phyloP scores from a whole-genome alignment of 2,113 vertebrate species.

The Natator depressus region DNA sequence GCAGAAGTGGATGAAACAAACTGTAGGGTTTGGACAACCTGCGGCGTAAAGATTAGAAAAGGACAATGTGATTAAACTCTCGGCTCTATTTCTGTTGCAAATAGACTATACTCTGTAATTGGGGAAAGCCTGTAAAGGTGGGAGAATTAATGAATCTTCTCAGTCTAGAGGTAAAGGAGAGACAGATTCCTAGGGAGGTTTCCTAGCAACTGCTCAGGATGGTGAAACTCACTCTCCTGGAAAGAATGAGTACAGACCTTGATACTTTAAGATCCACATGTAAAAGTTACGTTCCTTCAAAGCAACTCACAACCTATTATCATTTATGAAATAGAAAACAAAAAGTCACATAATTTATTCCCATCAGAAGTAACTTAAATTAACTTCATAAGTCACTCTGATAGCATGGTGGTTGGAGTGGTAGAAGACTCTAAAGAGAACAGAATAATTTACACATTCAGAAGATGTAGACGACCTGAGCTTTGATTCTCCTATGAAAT shows the following conservation, averaged over 20 bases:
- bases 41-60: not conserved
- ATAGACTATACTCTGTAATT: not conserved
- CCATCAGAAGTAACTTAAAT: not conserved
- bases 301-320: not conserved
- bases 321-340: not conserved
- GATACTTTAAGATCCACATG: not conserved
- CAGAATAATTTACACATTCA: not conserved
- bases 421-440: not conserved
- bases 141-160: not conserved
- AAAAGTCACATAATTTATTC: not conserved
- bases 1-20: not conserved
- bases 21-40: not conserved
- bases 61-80: not conserved
- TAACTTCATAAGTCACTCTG: not conserved
- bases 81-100: not conserved
- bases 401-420: not conserved
- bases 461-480: not conserved
- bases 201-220: conserved; percentile 52
- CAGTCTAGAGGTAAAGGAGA: conserved; percentile 16
- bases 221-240: not conserved
- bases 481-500: not conserved
- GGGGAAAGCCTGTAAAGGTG: not conserved
- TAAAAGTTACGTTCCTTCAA: conserved; percentile 20
- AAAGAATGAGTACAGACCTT: conserved; percentile 1
- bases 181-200: conserved; percentile 29